phyloP scores from a whole-genome alignment of 2,888 invertebrate species.

The Cataglyphis livida region DNA sequence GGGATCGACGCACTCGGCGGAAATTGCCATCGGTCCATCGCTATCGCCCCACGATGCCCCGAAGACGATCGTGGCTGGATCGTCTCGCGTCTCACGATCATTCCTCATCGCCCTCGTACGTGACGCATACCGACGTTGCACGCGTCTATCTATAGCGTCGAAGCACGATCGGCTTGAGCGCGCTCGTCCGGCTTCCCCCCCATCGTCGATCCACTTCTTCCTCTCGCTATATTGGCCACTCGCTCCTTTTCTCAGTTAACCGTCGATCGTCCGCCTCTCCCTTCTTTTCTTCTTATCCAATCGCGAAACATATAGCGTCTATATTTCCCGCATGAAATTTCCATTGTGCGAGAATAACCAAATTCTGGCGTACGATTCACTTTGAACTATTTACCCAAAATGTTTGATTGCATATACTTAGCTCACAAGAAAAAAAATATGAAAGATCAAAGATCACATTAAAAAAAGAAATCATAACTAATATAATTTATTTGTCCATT shows the following conservation, averaged over 20 bases:
- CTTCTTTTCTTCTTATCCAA: background rate
- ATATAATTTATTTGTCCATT: background rate
- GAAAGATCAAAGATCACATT: background rate
- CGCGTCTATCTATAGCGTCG: constrained; percentile 77
- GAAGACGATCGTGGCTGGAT: constrained; percentile 46
- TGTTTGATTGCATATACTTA: background rate
- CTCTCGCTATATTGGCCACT: constrained; percentile 23
- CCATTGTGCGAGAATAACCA: background rate
- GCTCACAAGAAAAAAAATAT: background rate
- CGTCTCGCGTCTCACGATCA: background rate
- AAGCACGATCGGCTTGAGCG: constrained; percentile 67
- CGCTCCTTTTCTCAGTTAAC: constrained; percentile 3
- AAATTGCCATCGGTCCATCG: constrained; percentile 57
- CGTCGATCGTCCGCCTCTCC: background rate
- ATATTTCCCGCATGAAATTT: background rate
- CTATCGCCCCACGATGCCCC: constrained; percentile 15
- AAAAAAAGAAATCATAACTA: background rate
- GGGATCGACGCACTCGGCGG: constrained; percentile 53
- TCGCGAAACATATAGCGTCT: background rate
- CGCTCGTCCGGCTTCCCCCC: constrained; percentile 56
- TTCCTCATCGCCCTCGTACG: constrained; percentile 46
- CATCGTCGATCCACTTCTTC: constrained; percentile 31
- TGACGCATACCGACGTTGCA: constrained; percentile 72
- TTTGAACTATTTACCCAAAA: background rate
- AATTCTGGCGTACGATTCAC: background rate